Base-by-base conservation (phyloP, 2,113 vertebrate genomes). In the Malaclemys terrapin region DNA sequence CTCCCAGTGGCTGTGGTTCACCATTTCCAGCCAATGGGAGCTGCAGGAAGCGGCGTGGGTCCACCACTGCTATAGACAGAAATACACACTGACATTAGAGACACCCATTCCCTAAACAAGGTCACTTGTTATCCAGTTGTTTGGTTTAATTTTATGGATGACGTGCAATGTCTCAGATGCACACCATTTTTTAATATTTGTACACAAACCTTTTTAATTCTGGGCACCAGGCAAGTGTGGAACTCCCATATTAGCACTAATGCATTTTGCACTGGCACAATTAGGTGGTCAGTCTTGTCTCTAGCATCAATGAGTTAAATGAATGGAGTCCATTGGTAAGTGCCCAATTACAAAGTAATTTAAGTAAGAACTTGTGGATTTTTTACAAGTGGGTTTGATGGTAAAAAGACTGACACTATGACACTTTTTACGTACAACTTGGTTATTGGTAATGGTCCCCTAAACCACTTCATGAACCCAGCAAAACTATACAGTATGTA, bases 401-500 rank as follows among this genome's bases (percentile, higher is more conserved):
- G 89, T 86, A 83, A 96, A 95, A 97, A 95, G 95, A 95, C 69
- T 93, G 65, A 85, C 85, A 96, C 96, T 98, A 95, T 98, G 96
- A 96, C 93, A 96, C 91, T 96, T 84, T 78, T 97, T 94, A 96
- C 90, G 94, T 97, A 93, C 91, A 97, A 96, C 89, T 96, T 97
- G 87, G 97, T 89, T 96, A 82, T 38, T 95, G 91, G 92, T 90
- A 97, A 96, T 85, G 95, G 97, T 96, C 91, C 95, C 92, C 94
- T 90, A 97, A 98, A 96, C n/a, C 76, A 91, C 93, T 90, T 93
- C 91, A 95, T 93, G 93, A 98, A 98, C 87, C 53, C 94, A 96
- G 94, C 91, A 98, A 97, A 97, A 97, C 72, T 95, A 97, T 97
- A 97, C 95, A 97, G 93, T 96, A 97, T 6, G 87, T 82, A 90